Conservation (phyloP, 2,113 vertebrate species). For the Grantiella picta region DNA sequence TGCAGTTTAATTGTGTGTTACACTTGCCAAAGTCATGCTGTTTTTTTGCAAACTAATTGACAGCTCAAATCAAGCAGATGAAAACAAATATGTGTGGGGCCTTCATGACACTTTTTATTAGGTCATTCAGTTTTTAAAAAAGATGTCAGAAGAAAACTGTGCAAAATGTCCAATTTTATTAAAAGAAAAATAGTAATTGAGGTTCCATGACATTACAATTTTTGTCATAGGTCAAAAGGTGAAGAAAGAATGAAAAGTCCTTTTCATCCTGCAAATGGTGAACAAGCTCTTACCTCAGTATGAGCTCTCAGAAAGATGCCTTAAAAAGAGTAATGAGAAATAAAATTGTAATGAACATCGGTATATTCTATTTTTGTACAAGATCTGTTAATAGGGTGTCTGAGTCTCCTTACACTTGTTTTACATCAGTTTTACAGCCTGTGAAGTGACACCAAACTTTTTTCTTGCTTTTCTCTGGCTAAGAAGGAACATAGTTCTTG, state of each 20-base stretch:
- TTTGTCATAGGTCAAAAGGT: slow-evolving; percentile 12
- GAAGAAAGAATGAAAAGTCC: slow-evolving; percentile 12
- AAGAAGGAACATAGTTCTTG: neutral
- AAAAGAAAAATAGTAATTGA: neutral
- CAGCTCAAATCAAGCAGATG: neutral
- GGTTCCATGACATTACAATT: neutral
- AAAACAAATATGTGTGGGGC: neutral
- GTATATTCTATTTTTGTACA: neutral
- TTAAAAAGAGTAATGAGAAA: neutral
- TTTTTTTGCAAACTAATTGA: slow-evolving; percentile 20
- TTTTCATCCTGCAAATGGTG: slow-evolving; percentile 22
- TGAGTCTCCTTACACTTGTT: neutral
- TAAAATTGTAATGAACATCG: neutral
- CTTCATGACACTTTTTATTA: neutral
- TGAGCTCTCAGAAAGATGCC: slow-evolving; percentile 6
- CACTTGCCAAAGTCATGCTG: neutral
- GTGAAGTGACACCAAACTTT: neutral
- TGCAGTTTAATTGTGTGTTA: neutral
- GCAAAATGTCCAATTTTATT: neutral
- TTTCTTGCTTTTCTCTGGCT: neutral
- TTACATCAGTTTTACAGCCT: neutral
- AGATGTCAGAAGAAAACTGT: neutral
- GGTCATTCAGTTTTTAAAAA: neutral
- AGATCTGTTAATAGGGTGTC: neutral
- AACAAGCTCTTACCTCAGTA: slow-evolving; percentile 8